Evolutionary conservation across 2,113 vertebrate species (phyloP), one percentile per base, ranked within the genome.

Genomic region (Xyliphius kryptos): DNA sequence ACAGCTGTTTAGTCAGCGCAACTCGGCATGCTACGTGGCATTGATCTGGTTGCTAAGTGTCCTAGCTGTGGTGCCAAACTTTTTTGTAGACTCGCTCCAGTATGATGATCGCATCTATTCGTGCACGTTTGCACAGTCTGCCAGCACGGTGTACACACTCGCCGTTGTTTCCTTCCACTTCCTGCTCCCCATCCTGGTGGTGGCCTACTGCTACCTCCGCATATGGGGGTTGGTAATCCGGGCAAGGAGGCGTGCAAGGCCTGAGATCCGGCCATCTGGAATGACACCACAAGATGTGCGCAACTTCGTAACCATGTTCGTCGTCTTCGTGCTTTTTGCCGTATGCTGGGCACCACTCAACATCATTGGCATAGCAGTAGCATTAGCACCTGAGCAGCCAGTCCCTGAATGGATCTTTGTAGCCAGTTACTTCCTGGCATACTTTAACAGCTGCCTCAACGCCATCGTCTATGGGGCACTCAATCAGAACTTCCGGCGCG

Each of bases 371-470:
- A 85, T 98, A 20, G 91, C 88, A 0, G 96, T 98, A 63, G 93
- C 96, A 1, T 85, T 93, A 14, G 87, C 87, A 56, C 92, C 95
- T 0, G 74, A 83, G 65, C 83, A 68, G 3, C 79, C 91, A 69
- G 80, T 98, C 76, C 96, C 96, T 0, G 96, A 97, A 75, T 98
- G 96, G 95, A 77, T 98, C 38, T 98, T 98, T 16, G 92, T 98
- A 67, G 85, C 89, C 44, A 98, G 96, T 79, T 97, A 98, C 80
- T 98, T 97, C 69, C 91, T 97, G 93, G 94, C 94, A 0, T 97
- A 97, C 80, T 98, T 98, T 88, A 98, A 98, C 86, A 98, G 96
- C 86, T 98, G 95, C 88, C 93, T 98, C 87, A 98, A 97, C 59
- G 93, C 95, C 67, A 92, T 98, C 11, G 87, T 98, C 61, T 98